Conservation (phyloP, 2,113 vertebrate genomes). For the Petaurus breviceps region DNA sequence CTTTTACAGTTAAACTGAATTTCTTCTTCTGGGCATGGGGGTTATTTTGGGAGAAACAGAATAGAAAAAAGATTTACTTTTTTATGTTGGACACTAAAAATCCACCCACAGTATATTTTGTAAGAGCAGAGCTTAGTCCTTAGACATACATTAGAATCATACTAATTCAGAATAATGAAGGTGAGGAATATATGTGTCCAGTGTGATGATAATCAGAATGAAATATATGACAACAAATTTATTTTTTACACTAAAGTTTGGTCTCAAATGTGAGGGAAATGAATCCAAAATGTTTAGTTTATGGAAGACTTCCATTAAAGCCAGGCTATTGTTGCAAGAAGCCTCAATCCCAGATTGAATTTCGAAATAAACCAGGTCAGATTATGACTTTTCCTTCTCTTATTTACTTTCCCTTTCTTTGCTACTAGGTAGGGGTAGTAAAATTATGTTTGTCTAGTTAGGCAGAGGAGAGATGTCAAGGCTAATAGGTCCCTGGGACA, state of each 20-base stretch:
- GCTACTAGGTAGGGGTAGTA: not conserved
- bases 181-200: not conserved
- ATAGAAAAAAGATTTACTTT: constrained; percentile 12
- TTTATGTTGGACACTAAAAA: not conserved
- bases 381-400: not conserved
- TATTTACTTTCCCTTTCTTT: not conserved
- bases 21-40: not conserved
- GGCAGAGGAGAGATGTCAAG: not conserved
- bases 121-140: not conserved
- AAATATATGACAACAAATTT: not conserved
- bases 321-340: not conserved
- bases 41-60: not conserved
- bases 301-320: not conserved
- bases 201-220: not conserved
- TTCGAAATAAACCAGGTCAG: not conserved
- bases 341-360: not conserved
- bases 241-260: not conserved
- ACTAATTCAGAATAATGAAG: constrained; percentile 2
- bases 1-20: not conserved
- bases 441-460: not conserved
- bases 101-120: not conserved
- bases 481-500: not conserved
- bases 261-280: not conserved
- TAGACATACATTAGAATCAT: not conserved
- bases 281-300: not conserved